Evolutionary conservation across 2,797 vertebrate species (phyloP), one percentile per base, ranked within the genome.

Genomic region (Rhabdomys pumilio): DNA sequence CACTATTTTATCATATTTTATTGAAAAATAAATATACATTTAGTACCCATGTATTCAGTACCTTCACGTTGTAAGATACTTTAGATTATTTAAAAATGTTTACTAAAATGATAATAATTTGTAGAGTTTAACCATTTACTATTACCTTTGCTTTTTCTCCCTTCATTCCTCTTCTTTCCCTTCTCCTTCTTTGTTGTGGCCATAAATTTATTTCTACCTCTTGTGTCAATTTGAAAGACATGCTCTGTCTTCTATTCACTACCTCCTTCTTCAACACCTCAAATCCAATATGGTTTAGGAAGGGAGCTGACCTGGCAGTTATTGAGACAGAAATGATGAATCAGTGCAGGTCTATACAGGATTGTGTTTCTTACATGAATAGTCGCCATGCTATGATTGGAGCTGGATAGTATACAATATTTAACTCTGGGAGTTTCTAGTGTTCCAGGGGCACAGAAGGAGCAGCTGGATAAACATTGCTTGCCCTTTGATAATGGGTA

Each of bases 401-500:
- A 84, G 38, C 65, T 2, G 1, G 57, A 93, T 26, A 75, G n/a
- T 20, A 59, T 17, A n/a, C 1, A 9, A 2, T 57, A n/a, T 89
- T 95, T 93, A 63, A 69, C 69, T 20, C 6, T 31, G 69, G 26
- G 73, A 79, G 34, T 77, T 93, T 86, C 55, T 55, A 47, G 29
- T 29, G 14, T 38, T 34, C 24, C 38, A 73, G 34, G 50, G 69
- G 29, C n/a, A 63, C 34, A 55, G 67, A 92, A 61, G 76, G 20
- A 94, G 67, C 91, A 97, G 93, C 96, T 97, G 95, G 90, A 95
- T 86, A 92, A 91, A 92, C 81, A 92, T 8, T 34, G 26, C 55
- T 85, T 94, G 95, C 82, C 91, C 91, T 97, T 96, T 96, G 50
- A 73, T 50, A 65, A 81, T 11, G 53, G 53, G 41, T 81, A 93